Base-by-base conservation (phyloP, 2,113 vertebrate genomes). In the Brachyhypopomus gauderio region DNA sequence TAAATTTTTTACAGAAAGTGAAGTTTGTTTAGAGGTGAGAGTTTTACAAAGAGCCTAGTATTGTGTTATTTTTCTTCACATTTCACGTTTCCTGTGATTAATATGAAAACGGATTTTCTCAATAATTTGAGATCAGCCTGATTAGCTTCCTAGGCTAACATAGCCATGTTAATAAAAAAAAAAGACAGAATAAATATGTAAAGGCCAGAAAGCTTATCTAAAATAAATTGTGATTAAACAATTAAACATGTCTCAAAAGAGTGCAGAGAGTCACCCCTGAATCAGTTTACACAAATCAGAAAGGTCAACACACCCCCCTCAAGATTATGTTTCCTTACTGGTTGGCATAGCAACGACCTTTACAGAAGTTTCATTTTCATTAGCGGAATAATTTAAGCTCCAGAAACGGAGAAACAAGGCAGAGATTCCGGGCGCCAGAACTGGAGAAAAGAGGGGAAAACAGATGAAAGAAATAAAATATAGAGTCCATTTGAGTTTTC, bases 251-350 rank as follows among this genome's bases (percentile, higher is more conserved):
- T 2, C 5, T 48, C 1, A 55, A 72, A 64, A 12, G 19, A 19
- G 20, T 9, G 25, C 56, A n/a, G 30, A 41, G 67, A 56, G 60
- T 81, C 72, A 41, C n/a, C 52, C 27, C 25, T 25, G 64, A 70
- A 81, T 85, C 83, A 75, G 55, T 78, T 85, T 85, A 85, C 79
- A 78, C 3, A 55, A 70, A 73, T 60, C 52, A 62, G 67, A 82
- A 85, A 85, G 79, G 83, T 85, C 83, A 85, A 22, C 38, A 63
- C 70, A 58, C 62, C 30, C 83, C 78, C 75, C 55, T 75, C 45
- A 63, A 67, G 62, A 82, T 81, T 70, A 82, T 48, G 30, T 70
- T 34, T 67, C 14, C 12, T 58, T 66, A 52, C 45, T 30, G 20
- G 70, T 81, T 22, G n/a, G 48, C 79, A 74, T 11, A 17, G 79